phyloP scores from a whole-genome alignment of 2,113 vertebrate species.

The Coreoperca whiteheadi region DNA sequence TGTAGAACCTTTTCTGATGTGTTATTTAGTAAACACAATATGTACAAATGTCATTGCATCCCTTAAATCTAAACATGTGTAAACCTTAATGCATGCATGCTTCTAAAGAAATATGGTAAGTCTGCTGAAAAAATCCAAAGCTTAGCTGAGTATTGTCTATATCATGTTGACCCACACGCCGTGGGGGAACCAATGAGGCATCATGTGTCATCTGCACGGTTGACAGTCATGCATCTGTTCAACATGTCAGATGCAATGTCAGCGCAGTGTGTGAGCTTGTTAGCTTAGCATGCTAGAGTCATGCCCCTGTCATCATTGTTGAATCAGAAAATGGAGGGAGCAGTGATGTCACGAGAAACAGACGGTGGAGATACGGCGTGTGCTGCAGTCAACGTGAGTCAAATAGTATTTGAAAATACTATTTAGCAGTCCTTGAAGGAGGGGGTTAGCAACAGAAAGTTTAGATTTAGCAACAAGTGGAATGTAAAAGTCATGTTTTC shows the following conservation, averaged over 20 bases:
- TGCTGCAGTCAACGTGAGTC: not conserved
- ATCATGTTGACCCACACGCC: not conserved
- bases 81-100: not conserved
- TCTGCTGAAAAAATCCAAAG: not conserved
- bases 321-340: constrained; percentile 7
- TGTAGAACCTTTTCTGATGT: not conserved
- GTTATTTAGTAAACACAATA: not conserved
- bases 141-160: not conserved
- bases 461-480: not conserved
- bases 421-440: not conserved
- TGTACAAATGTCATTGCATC: not conserved
- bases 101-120: not conserved
- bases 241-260: constrained; percentile 39
- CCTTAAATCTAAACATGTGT: not conserved
- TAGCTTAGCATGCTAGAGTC: constrained; percentile 70
- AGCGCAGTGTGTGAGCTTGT: constrained; percentile 44
- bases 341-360: constrained; percentile 49
- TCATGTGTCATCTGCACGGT: constrained; percentile 11
- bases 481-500: not conserved
- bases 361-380: not conserved
- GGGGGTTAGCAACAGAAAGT: not conserved
- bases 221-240: constrained; percentile 61
- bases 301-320: constrained; percentile 44
- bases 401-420: constrained; percentile 1
- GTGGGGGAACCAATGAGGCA: not conserved